These are phyloP conservation scores for Prunella fulvescens DNA, from an alignment of 2,113 vertebrate genomes.

Conservation along the genomic window DNA sequence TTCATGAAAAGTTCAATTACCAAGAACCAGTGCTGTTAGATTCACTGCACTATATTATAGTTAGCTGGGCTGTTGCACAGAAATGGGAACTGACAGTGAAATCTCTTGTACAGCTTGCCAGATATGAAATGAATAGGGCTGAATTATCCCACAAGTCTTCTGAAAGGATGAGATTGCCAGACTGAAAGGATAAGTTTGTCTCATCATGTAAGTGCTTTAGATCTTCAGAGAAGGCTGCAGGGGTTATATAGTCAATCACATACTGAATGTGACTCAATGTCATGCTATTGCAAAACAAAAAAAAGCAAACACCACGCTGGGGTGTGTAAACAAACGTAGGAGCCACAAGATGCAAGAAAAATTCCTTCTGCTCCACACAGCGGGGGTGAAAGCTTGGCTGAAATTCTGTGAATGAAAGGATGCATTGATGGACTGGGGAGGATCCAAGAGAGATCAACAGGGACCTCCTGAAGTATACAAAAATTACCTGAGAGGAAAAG, in stretches of 20 bases:
- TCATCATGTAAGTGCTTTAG: not conserved
- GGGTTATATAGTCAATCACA: not conserved
- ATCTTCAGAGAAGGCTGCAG: not conserved
- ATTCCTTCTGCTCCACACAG: not conserved
- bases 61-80: not conserved
- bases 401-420: not conserved
- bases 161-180: not conserved
- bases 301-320: not conserved
- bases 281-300: not conserved
- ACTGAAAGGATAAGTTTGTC: not conserved
- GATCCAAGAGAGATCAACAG: not conserved
- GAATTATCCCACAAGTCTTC: not conserved
- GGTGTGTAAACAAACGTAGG: not conserved
- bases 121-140: not conserved
- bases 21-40: not conserved
- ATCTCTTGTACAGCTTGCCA: not conserved
- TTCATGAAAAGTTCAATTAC: slow-evolving; percentile 36
- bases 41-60: not conserved
- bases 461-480: not conserved
- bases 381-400: not conserved
- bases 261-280: not conserved
- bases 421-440: not conserved
- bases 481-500: not conserved
- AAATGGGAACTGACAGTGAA: not conserved
- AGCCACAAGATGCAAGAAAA: not conserved